Conservation (phyloP, 2,888 invertebrate species). For the Diarsia brunnea region DNA sequence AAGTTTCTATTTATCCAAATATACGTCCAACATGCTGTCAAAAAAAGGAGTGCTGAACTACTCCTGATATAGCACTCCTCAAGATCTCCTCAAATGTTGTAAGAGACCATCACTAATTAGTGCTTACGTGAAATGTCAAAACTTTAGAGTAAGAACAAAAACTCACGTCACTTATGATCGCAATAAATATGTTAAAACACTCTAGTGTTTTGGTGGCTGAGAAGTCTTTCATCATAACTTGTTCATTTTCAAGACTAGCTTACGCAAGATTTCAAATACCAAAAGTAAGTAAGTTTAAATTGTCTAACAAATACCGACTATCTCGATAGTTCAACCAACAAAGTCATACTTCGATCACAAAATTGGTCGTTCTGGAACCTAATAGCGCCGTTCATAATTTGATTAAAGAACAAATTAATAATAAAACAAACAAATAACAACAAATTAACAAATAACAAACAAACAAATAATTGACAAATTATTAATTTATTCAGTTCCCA, state of each 20-base stretch:
- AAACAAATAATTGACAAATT: too few relatives aligned
- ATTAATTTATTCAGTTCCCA: neutral
- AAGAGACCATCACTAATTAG: constrained; percentile 24
- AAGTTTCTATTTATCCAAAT: constrained; percentile 15
- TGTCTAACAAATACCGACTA: neutral
- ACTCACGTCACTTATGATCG: neutral
- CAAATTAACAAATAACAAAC: too few relatives aligned
- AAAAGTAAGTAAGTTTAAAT: neutral
- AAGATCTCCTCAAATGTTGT: constrained; percentile 5
- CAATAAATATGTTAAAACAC: constrained; percentile 24
- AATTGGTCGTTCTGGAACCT: neutral
- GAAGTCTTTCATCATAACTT: neutral
- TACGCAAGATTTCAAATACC: neutral
- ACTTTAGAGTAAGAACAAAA: constrained; percentile 26
- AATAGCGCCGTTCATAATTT: neutral
- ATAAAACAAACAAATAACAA: too few relatives aligned
- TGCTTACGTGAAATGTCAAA: constrained; percentile 50
- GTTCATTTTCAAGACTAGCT: neutral
- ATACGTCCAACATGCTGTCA: constrained; percentile 13
- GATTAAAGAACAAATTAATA: neutral
- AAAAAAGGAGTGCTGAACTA: neutral
- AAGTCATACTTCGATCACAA: neutral
- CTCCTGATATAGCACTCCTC: neutral
- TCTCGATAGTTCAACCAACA: neutral
- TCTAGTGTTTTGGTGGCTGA: neutral